phyloP scores from a whole-genome alignment of 2,888 invertebrate species.

The Portevinia maculata region DNA sequence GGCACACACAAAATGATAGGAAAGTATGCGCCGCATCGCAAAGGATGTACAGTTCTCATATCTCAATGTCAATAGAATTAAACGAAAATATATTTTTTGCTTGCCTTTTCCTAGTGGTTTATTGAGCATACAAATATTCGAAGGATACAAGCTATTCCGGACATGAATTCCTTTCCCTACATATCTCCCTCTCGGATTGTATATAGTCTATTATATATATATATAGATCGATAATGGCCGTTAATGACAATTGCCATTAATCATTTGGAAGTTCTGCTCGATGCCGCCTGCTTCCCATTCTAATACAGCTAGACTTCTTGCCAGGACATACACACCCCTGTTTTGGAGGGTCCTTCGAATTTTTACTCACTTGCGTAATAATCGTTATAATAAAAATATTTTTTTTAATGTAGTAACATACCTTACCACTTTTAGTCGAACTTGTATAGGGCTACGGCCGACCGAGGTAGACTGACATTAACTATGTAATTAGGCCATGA shows the following conservation, averaged over 20 bases:
- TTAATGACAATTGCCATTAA: conserved; percentile 81
- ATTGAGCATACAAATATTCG: conserved; percentile 27
- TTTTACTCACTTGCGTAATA: conserved; percentile 69
- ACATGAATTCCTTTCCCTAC: conserved; percentile 61
- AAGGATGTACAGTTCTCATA: conserved; percentile 65
- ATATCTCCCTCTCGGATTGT: conserved; percentile 5
- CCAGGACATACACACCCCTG: conserved; percentile 36
- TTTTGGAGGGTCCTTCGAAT: conserved; percentile 52
- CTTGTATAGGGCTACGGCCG: conserved; percentile 26
- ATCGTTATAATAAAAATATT: conserved; percentile 63
- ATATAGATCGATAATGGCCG: conserved; percentile 74
- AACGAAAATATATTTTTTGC: conserved; percentile 54
- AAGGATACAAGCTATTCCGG: conserved; percentile 71
- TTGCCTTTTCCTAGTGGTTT: background rate
- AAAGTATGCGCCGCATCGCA: conserved; percentile 19
- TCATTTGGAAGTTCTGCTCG: conserved; percentile 78
- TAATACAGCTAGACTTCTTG: background rate
- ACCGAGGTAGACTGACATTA: conserved; percentile 65
- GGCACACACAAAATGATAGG: conserved; percentile 29
- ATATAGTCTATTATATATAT: conserved; percentile 22
- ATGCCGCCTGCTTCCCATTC: conserved; percentile 21
- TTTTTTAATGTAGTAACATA: conserved; percentile 14
- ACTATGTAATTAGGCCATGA: conserved; percentile 74
- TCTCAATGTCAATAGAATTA: conserved; percentile 64
- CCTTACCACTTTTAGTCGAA: conserved; percentile 36